Evolutionary conservation across 2,888 invertebrate genomes (phyloP).

Genomic region (Mythimna ferrago): DNA sequence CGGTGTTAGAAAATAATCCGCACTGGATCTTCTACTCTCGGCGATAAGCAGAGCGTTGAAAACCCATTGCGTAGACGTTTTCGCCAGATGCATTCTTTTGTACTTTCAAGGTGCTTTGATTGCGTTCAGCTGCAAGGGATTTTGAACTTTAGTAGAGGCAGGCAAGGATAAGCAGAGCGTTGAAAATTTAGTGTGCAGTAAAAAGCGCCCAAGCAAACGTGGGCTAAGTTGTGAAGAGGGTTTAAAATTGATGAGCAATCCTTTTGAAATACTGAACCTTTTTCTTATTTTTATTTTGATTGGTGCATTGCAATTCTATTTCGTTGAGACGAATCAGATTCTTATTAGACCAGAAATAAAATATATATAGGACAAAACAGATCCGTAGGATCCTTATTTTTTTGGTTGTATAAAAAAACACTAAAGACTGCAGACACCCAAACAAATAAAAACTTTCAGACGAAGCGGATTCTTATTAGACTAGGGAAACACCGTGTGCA

Average conservation of each 20-base stretch:
- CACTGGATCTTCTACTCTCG: background rate
- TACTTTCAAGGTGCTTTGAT: slow-evolving; percentile 92
- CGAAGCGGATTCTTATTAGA: no score
- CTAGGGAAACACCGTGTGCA: no score
- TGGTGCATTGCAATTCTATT: background rate
- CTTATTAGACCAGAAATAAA: no score
- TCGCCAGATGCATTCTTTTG: slow-evolving; percentile 89
- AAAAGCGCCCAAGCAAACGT: no score
- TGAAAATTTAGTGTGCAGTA: background rate
- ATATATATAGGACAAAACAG: no score
- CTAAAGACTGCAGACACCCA: no score
- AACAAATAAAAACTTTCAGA: no score
- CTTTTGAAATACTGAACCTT: background rate
- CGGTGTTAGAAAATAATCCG: background rate
- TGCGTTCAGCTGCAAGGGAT: slow-evolving; percentile 92
- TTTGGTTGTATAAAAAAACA: no score
- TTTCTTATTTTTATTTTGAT: background rate
- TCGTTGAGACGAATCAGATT: background rate
- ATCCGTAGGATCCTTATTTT: no score
- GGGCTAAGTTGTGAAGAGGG: no score
- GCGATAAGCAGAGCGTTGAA: background rate
- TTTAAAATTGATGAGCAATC: background rate
- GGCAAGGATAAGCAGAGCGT: background rate
- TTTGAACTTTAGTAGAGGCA: background rate
- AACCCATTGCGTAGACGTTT: slow-evolving; percentile 63